Conservation (phyloP, 2,797 vertebrate species). For the Mormyrus proboscirostris region DNA sequence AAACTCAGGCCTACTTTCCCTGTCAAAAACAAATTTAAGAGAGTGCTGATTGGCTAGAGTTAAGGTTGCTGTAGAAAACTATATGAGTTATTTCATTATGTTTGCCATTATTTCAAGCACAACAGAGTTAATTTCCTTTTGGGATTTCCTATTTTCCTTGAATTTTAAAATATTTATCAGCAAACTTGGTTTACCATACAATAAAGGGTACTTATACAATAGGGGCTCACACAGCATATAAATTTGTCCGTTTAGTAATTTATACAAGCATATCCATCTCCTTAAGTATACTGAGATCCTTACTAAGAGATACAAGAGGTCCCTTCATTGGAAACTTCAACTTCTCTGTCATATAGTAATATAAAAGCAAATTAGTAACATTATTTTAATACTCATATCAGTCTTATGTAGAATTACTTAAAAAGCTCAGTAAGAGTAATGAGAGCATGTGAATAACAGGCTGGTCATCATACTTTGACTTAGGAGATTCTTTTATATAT, state of each 20-base stretch:
- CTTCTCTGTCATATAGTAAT: not conserved
- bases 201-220: not conserved
- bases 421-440: not conserved
- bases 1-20: conserved; percentile 46
- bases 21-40: conserved; percentile 35
- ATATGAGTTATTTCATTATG: not conserved
- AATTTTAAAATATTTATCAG: not conserved
- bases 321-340: not conserved
- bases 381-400: not conserved
- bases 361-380: not conserved
- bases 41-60: not conserved
- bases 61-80: not conserved
- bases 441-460: not conserved
- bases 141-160: not conserved
- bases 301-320: not conserved
- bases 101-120: not conserved
- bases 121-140: not conserved
- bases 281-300: not conserved
- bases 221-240: not conserved
- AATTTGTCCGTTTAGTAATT: not conserved
- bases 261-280: not conserved
- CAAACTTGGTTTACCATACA: not conserved
- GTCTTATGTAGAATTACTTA: not conserved
- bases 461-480: not conserved
- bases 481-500: not conserved